Conservation (phyloP, 2,113 vertebrate genomes). For the Tapirus terrestris region DNA sequence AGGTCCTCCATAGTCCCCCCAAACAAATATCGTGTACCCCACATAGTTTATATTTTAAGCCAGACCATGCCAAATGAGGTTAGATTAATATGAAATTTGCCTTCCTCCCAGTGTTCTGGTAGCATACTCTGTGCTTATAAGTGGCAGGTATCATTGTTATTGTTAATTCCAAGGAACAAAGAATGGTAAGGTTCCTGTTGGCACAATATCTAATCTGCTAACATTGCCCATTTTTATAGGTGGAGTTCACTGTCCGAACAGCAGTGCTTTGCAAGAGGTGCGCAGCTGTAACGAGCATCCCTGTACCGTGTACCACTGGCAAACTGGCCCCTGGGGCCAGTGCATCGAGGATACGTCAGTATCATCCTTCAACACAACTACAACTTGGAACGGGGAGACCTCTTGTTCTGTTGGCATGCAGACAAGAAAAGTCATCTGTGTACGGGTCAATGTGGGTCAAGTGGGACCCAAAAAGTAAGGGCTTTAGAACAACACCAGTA, state of each 20-base stretch:
- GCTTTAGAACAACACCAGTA: neutral
- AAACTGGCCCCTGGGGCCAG: conserved; percentile 94
- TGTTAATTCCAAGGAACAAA: neutral
- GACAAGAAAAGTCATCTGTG: conserved; percentile 98
- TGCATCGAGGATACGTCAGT: conserved; percentile 94
- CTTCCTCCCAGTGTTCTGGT: neutral
- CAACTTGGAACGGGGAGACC: conserved; percentile 83
- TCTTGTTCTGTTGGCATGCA: conserved; percentile 95
- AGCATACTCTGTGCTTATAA: neutral
- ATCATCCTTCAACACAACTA: conserved; percentile 90
- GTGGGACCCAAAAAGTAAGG: conserved; percentile 98
- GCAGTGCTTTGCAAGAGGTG: conserved; percentile 92
- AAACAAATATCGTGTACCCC: neutral
- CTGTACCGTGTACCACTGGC: conserved; percentile 98
- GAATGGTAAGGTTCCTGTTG: neutral
- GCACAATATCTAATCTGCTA: neutral
- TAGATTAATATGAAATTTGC: neutral
- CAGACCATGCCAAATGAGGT: neutral
- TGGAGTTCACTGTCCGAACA: conserved; percentile 93
- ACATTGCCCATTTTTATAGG: conserved; percentile 86
- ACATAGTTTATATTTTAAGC: neutral
- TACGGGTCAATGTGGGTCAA: conserved; percentile 98
- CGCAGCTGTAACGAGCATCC: conserved; percentile 97
- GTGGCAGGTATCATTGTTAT: neutral
- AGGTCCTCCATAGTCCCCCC: neutral